These are phyloP conservation scores for Puntigrus tetrazona DNA, from an alignment of 2,113 vertebrate genomes.

Conservation along the genomic window DNA sequence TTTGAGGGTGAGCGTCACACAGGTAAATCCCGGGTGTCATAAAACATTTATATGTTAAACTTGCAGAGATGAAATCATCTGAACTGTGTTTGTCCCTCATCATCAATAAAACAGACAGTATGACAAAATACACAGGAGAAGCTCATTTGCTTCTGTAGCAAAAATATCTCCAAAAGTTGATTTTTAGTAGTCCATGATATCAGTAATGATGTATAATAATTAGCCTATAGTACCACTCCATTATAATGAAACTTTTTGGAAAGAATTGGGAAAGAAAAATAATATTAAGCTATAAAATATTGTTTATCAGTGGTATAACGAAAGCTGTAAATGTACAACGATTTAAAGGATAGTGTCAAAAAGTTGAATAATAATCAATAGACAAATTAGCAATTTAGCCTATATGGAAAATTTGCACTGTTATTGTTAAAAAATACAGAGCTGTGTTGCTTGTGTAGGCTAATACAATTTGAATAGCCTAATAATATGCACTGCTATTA, in stretches of 20 bases:
- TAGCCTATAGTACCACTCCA: no score
- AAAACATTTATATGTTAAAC: constrained; percentile 8
- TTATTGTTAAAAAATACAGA: no score
- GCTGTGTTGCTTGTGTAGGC: no score
- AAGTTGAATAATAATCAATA: no score
- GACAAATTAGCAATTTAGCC: no score
- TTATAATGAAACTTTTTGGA: neutral
- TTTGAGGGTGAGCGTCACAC: neutral
- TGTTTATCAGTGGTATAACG: neutral
- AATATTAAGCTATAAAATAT: neutral
- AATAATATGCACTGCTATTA: neutral
- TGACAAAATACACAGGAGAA: constrained; percentile 22
- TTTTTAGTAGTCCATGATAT: neutral
- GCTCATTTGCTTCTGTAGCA: neutral
- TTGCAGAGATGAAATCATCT: constrained; percentile 18
- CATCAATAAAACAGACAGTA: constrained; percentile 21
- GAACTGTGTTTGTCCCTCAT: neutral
- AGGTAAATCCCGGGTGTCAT: constrained; percentile 3
- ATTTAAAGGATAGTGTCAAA: no score
- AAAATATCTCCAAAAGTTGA: no score
- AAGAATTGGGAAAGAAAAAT: neutral
- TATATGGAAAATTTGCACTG: no score
- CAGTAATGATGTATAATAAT: neutral
- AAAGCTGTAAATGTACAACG: neutral
- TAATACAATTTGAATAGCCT: no score